phyloP scores from a whole-genome alignment of 2,113 vertebrate genomes.

The Odocoileus hemionus region DNA sequence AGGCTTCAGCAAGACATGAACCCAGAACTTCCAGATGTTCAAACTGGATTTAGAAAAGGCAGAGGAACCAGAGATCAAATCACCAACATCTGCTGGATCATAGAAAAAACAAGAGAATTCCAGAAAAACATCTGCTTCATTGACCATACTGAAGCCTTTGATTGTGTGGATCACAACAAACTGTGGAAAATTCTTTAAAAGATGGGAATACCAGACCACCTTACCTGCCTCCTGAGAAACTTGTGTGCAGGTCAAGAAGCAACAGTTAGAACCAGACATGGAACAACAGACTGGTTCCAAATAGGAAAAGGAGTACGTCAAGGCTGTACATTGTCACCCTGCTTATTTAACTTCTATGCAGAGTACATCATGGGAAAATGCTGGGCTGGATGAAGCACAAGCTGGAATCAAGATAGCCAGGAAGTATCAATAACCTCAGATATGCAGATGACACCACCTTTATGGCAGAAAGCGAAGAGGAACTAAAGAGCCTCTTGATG shows the following conservation, averaged over 20 bases:
- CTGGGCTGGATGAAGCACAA: neutral
- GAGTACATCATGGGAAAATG: neutral
- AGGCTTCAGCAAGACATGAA: neutral
- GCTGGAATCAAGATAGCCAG: neutral
- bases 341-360: neutral
- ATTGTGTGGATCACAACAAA: neutral
- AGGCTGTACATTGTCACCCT: neutral
- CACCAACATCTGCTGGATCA: fast-evolving
- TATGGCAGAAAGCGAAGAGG: neutral
- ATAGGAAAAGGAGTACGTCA: neutral
- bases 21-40: neutral
- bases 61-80: neutral
- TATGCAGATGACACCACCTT: neutral
- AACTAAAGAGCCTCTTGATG: neutral
- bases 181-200: neutral
- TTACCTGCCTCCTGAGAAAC: neutral
- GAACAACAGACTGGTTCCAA: neutral
- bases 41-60: neutral
- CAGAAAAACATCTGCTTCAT: neutral
- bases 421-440: neutral
- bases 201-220: neutral
- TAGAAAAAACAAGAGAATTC: neutral
- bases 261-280: neutral
- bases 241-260: neutral
- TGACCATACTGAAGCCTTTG: neutral